Conservation (phyloP, 2,888 invertebrate species). For the Trichopria drosophilae region DNA sequence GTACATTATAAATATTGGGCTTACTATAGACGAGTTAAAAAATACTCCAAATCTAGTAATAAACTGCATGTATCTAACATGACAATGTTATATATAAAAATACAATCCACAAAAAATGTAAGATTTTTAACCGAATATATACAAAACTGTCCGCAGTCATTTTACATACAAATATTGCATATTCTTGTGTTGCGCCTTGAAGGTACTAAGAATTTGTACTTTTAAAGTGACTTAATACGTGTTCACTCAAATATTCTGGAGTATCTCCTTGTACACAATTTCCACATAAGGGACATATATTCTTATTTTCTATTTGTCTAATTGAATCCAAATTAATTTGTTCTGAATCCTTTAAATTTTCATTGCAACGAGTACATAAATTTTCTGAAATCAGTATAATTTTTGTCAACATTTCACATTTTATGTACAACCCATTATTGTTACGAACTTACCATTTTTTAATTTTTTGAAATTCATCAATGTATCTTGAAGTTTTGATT, state of each 20-base stretch:
- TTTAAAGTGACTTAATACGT: conserved; percentile 79
- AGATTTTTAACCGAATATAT: too few species aligned
- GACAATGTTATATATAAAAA: too few species aligned
- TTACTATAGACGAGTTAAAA: too few species aligned
- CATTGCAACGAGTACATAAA: not conserved
- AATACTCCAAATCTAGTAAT: too few species aligned
- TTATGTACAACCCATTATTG: conserved; percentile 10
- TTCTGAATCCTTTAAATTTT: conserved; percentile 42
- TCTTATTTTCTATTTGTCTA: conserved; percentile 57
- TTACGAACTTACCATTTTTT: conserved; percentile 49
- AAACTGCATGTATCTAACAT: too few species aligned
- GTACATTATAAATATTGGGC: too few species aligned
- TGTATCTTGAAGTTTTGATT: conserved; percentile 63
- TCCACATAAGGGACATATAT: conserved; percentile 78
- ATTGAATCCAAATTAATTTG: conserved; percentile 50
- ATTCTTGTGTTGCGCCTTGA: too few species aligned
- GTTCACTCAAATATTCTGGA: conserved; percentile 71
- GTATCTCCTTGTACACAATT: conserved; percentile 64
- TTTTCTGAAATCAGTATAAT: conserved; percentile 5
- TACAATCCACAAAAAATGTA: too few species aligned
- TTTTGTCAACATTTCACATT: conserved; percentile 19
- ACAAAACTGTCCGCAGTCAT: too few species aligned
- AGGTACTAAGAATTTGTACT: too few species aligned
- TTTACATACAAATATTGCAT: too few species aligned
- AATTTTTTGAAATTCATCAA: conserved; percentile 57